phyloP scores from a whole-genome alignment of 2,888 invertebrate species.

The Netelia inedita region DNA sequence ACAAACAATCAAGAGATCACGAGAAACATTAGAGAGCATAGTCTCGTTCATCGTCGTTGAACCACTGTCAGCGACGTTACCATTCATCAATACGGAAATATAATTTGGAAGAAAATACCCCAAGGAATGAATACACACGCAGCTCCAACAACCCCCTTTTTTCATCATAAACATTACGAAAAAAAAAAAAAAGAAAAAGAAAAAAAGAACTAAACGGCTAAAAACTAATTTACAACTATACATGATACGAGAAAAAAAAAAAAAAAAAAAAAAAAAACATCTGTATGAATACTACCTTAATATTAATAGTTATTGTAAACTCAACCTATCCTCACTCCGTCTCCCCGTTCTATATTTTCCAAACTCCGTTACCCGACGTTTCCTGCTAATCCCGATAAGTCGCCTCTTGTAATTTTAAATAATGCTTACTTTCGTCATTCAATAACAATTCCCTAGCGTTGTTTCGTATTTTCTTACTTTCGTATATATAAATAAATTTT shows the following conservation, averaged over 20 bases:
- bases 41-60: slow-evolving; percentile 56
- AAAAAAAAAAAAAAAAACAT: slow-evolving; percentile 80
- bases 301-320: slow-evolving; percentile 84
- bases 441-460: slow-evolving; percentile 82
- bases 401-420: slow-evolving; percentile 79
- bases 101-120: slow-evolving; percentile 63
- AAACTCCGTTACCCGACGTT: slow-evolving; percentile 58
- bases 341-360: slow-evolving; percentile 72
- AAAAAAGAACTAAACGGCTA: slow-evolving; percentile 78
- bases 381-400: slow-evolving; percentile 64
- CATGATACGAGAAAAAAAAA: slow-evolving; percentile 79
- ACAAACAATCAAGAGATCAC: slow-evolving; percentile 71
- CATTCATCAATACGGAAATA: slow-evolving; percentile 61
- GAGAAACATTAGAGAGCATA: slow-evolving; percentile 49
- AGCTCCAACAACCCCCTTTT: slow-evolving; percentile 83
- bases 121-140: slow-evolving; percentile 77
- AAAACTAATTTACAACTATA: slow-evolving; percentile 83
- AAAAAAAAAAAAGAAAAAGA: slow-evolving; percentile 28
- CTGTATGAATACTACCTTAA: slow-evolving; percentile 84
- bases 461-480: slow-evolving; percentile 85
- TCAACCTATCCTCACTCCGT: slow-evolving; percentile 77
- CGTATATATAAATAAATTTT: slow-evolving; percentile 82
- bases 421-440: slow-evolving; percentile 81
- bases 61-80: slow-evolving; percentile 64
- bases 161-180: slow-evolving; percentile 72